phyloP scores from a whole-genome alignment of 2,888 invertebrate genomes.

The Drosophila longiperda region DNA sequence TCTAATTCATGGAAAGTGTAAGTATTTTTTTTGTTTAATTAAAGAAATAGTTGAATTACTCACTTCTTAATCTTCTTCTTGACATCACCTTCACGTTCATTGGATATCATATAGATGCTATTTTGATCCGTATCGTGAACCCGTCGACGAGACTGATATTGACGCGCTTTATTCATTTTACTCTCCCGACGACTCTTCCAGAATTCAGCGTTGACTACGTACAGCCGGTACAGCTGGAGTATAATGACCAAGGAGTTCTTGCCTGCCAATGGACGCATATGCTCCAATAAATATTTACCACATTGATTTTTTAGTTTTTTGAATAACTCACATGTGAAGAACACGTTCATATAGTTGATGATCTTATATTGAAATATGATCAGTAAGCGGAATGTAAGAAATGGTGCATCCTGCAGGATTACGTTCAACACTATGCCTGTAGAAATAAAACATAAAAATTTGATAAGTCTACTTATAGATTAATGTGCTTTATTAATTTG shows the following conservation, averaged over 20 bases:
- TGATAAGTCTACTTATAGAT: not conserved
- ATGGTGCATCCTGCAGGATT: conserved; percentile 94
- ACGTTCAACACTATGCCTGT: conserved; percentile 93
- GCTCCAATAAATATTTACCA: not conserved
- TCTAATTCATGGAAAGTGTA: conserved; percentile 45
- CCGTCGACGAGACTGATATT: conserved; percentile 77
- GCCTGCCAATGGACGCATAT: conserved; percentile 66
- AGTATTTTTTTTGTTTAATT: not conserved
- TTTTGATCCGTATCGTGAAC: conserved; percentile 83
- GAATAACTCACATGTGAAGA: conserved; percentile 94
- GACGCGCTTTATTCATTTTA: conserved; percentile 73
- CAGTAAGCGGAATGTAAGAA: conserved; percentile 93
- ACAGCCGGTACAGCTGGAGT: conserved; percentile 93
- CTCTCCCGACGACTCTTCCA: conserved; percentile 84
- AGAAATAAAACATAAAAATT: too few relatives aligned
- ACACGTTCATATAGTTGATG: conserved; percentile 97
- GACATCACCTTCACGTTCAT: conserved; percentile 81
- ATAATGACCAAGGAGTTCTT: conserved; percentile 94
- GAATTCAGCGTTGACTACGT: conserved; percentile 91
- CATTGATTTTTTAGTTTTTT: not conserved
- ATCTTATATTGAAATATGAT: conserved; percentile 95
- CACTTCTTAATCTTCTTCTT: conserved; percentile 82
- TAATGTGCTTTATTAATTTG: not conserved
- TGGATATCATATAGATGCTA: conserved; percentile 87
- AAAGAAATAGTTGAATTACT: not conserved